Base-by-base conservation (phyloP, 2,888 invertebrate genomes). In the Poecilobothrus nobilitatus region DNA sequence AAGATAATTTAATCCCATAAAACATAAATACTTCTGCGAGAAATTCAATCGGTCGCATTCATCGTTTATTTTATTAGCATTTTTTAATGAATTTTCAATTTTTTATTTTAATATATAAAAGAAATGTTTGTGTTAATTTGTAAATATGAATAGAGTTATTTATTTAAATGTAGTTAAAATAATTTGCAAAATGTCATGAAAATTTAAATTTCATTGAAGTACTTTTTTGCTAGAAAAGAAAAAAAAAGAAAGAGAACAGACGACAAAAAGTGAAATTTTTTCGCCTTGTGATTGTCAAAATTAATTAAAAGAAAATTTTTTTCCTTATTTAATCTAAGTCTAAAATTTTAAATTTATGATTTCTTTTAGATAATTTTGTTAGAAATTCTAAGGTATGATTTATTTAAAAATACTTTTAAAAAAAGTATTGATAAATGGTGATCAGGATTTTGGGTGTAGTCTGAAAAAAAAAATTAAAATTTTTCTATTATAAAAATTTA, bases 201-300 rank as follows among this genome's bases (percentile, higher is more conserved):
- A 53, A 53, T 53, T 8, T 53, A 18, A 53, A 53, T 53, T 53
- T 53, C 15, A 12, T 53, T 53, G 15, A 53, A 53, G 53, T 53
- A 53, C 53, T 53, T 15, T 53, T 53, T 9, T 53, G 53, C 18
- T 9, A 53, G 53, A 53, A 53, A 53, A 53, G 53, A 53, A 53
- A 53, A 53, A 15, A 53, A 53, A 53, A 53, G 15, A 53, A 53
- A 15, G 53, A 53, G 53, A 53, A 53, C 53, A 53, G 53, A 53
- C 53, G 53, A 53, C 53, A 53, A 53, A 53, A 53, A 53, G 53
- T 53, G 53, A 53, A 53, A 53, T 53, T 53, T 53, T 53, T 53
- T 53, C 53, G 53, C 53, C 53, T 53, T 53, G 53, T 53, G 53
- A 53, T 53, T 53, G 53, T 53, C 53, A 53, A 53, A 53, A 53